Conservation (phyloP, 2,113 vertebrate genomes). For the Laterallus jamaicensis region DNA sequence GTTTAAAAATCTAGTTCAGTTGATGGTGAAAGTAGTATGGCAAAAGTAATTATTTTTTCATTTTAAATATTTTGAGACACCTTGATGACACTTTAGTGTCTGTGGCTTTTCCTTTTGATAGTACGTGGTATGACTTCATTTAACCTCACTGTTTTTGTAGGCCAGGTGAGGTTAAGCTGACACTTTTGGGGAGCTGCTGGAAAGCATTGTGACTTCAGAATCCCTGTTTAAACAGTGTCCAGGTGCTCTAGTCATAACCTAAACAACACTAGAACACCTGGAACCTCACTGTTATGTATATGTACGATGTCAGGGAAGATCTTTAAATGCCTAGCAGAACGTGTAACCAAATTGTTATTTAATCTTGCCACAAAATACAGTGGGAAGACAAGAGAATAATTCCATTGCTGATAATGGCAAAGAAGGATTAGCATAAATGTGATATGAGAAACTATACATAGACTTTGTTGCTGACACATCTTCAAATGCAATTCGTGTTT, state of each 20-base stretch:
- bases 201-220: slow-evolving; percentile 43
- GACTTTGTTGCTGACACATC: slow-evolving; percentile 48
- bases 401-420: slow-evolving; percentile 21
- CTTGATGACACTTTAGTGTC: not conserved
- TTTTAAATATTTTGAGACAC: not conserved
- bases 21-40: not conserved
- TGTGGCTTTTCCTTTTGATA: slow-evolving; percentile 30
- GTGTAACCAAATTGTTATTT: not conserved
- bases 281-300: not conserved
- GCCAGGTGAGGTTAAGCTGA: not conserved
- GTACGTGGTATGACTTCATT: not conserved
- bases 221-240: slow-evolving; percentile 31
- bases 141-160: slow-evolving; percentile 13
- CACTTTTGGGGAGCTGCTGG: slow-evolving; percentile 17
- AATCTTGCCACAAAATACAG: slow-evolving; percentile 5
- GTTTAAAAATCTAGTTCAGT: not conserved
- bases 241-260: not conserved
- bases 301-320: not conserved
- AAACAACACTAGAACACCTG: not conserved
- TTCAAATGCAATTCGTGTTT: slow-evolving; percentile 55
- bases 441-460: not conserved
- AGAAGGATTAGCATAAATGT: not conserved
- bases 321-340: not conserved
- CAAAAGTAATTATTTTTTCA: not conserved
- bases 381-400: slow-evolving; percentile 36